Conservation (phyloP, 2,797 vertebrate genomes). For the Euphonia xanthogaster region DNA sequence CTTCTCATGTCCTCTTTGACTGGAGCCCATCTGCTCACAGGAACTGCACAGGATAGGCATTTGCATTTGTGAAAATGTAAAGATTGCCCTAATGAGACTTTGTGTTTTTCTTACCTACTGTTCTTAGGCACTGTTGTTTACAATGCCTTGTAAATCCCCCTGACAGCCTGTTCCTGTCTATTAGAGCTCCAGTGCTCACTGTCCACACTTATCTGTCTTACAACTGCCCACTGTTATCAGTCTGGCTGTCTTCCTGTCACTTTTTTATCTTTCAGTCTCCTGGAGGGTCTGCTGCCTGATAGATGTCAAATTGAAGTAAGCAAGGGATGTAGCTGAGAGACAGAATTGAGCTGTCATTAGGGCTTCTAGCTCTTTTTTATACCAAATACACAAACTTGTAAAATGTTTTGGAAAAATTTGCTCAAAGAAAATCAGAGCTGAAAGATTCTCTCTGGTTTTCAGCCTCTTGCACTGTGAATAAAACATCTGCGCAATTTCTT, state of each 20-base stretch:
- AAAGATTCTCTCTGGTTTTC: not conserved
- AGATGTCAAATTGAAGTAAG: slow-evolving; percentile 45
- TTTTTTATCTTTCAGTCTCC: slow-evolving; percentile 48
- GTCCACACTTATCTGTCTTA: not conserved
- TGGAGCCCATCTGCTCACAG: not conserved
- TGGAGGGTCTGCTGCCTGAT: slow-evolving; percentile 30
- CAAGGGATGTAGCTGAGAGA: slow-evolving; percentile 26
- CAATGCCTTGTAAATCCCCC: not conserved
- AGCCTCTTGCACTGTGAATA: not conserved
- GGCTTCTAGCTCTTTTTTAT: not conserved
- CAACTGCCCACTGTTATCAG: slow-evolving; percentile 34
- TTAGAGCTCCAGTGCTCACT: slow-evolving; percentile 7
- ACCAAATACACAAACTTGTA: not conserved
- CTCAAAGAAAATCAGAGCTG: not conserved
- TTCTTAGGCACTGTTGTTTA: not conserved
- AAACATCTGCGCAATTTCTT: not conserved
- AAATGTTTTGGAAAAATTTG: not conserved
- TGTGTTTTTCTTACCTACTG: not conserved
- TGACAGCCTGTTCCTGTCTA: slow-evolving; percentile 25
- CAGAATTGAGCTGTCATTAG: not conserved
- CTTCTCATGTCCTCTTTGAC: not conserved
- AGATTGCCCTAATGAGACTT: not conserved
- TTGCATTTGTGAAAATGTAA: not conserved
- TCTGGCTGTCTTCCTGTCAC: slow-evolving; percentile 64
- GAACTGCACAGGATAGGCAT: not conserved